Base-by-base conservation (phyloP, 2,888 invertebrate genomes). In the Poecilobothrus nobilitatus region DNA sequence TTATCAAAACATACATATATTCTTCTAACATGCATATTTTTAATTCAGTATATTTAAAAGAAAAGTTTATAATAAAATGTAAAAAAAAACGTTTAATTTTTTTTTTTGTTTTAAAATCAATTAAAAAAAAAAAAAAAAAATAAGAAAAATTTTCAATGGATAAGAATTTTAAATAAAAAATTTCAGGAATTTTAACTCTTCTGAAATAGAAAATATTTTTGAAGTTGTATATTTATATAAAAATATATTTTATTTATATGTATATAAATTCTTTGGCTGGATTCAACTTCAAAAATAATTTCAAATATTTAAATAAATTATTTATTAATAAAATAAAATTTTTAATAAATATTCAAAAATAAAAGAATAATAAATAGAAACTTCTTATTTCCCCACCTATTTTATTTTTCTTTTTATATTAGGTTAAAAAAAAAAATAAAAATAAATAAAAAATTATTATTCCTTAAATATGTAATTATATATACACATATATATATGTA, bases 21-120 rank as follows among this genome's bases (percentile, higher is more conserved):
- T 53, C 53, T 53, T n/a, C 53, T 53, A 18, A 53, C 15, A 53
- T 53, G 53, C 53, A 53, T 53, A 53, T 53, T 53, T 53, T 53
- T 53, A 18, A 53, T 53, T 53, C 53, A 53, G 15, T 53, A 53
- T n/a, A 12, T 18, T 53, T 15, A 53, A 53, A 53, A 41, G 4
- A 41, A 15, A 41, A 41, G 9, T 41, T 6, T 6, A 27, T 27
- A 27, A 5, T 37, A 7, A 18, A 53, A 53, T 53, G 53, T 53
- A 15, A 53, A 53, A 53, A 53, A 18, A 53, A 53, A 53, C 12
- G 15, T 12, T 53, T 18, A 53, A 18, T 53, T 53, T 9, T 53
- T 18, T 53, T 53, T 53, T 53, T 53, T 53, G 15, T 53, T 53
- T 18, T 6, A 53, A 53, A 37, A 37, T 37, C 37, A 37, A 37